phyloP scores from a whole-genome alignment of 2,113 vertebrate genomes.

The Gobius niger region DNA sequence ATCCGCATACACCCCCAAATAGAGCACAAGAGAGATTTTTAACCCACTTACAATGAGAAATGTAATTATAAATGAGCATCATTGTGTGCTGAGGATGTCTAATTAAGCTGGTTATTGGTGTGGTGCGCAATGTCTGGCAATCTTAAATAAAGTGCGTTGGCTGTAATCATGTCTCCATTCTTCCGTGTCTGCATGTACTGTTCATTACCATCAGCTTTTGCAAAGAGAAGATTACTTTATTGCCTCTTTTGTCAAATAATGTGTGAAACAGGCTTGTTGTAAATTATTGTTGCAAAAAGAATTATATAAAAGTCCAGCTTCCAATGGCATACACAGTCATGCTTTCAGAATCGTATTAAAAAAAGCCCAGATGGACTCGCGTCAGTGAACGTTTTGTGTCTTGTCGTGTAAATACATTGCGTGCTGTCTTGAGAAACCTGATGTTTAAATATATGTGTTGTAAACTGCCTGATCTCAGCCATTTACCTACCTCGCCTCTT shows the following conservation, averaged over 20 bases:
- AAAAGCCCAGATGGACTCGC: no score
- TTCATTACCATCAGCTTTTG: slow-evolving; percentile 56
- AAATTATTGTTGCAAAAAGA: background rate
- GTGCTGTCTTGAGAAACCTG: no score
- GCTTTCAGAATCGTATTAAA: no score
- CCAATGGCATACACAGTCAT: no score
- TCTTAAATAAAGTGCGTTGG: slow-evolving; percentile 42
- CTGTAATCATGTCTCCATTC: slow-evolving; percentile 56
- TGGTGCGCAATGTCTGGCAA: slow-evolving; percentile 36
- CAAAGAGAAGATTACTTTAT: slow-evolving; percentile 36
- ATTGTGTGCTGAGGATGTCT: slow-evolving; percentile 52
- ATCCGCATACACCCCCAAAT: background rate
- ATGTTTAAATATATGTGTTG: no score
- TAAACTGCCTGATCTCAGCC: no score
- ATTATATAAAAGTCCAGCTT: no score
- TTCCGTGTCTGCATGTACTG: slow-evolving; percentile 41
- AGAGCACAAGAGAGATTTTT: slow-evolving; percentile 23
- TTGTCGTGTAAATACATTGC: no score
- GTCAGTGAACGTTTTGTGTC: no score
- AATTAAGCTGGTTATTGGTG: slow-evolving; percentile 64
- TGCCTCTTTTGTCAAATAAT: slow-evolving; percentile 32
- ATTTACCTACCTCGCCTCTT: no score
- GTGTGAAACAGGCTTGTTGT: slow-evolving; percentile 22
- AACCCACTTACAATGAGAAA: slow-evolving; percentile 36
- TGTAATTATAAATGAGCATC: slow-evolving; percentile 60